Conservation (phyloP, 2,113 vertebrate genomes). For the Epinephelus cyanopodus region DNA sequence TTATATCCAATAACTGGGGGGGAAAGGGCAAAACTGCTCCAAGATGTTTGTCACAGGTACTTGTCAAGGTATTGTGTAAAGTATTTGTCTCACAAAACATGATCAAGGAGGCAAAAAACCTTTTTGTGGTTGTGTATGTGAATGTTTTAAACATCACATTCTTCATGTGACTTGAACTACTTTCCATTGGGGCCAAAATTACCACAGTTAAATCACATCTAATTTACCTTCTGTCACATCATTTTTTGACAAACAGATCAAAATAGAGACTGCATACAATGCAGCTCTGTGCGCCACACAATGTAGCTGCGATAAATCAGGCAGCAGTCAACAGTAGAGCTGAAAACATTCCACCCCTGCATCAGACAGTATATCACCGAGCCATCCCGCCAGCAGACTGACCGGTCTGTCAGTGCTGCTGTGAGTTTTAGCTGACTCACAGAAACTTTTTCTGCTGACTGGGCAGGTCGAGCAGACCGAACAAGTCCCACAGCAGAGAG, state of each 20-base stretch:
- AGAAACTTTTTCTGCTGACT: constrained; percentile 64
- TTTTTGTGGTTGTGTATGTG: no score
- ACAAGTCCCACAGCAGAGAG: constrained; percentile 45
- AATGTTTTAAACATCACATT: no score
- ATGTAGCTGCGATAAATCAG: background rate
- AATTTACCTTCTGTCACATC: background rate
- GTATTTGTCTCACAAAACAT: no score
- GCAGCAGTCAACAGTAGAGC: constrained; percentile 4
- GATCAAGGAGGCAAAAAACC: no score
- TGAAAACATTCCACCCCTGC: background rate
- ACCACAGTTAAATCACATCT: background rate
- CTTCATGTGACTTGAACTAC: background rate
- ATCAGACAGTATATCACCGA: constrained; percentile 24
- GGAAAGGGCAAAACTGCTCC: no score
- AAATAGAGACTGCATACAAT: background rate
- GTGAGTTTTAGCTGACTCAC: constrained; percentile 69
- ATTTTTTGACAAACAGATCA: background rate
- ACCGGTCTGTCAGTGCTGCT: constrained; percentile 34
- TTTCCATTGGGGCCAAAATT: background rate
- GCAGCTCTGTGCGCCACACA: background rate
- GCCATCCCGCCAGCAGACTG: constrained; percentile 8
- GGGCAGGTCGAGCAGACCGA: constrained; percentile 36
- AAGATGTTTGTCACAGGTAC: no score
- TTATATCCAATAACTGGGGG: no score
- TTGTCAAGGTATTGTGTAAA: no score